A percentile compares a stretch with the other conserved stretches of the same genome.
Conservation (phyloP, 1,140 invertebrate genomes). For the Triops longicaudatus region DNA sequence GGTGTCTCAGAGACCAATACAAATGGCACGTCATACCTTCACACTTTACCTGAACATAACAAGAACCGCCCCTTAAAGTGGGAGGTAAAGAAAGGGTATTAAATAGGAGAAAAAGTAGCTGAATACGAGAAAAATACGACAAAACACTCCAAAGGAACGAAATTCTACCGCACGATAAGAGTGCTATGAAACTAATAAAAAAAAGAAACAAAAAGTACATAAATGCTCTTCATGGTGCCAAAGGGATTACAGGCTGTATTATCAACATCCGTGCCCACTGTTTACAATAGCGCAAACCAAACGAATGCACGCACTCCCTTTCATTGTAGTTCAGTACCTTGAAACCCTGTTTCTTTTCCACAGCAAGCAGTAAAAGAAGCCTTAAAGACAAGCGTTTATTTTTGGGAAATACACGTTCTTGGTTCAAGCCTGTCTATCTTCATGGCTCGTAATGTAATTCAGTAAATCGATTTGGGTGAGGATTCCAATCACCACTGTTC, state of each 20-base stretch:
- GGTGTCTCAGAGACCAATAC: neutral
- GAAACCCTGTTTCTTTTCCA: neutral
- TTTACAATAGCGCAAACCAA: neutral
- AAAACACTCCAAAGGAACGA: too few relatives aligned
- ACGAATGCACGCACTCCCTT: neutral
- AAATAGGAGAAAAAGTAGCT: too few relatives aligned
- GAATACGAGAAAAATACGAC: too few relatives aligned
- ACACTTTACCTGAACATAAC: neutral
- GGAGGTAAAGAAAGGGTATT: neutral
- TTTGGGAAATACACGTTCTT: neutral
- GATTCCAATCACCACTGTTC: slow-evolving; percentile 52
- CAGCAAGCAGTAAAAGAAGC: neutral
- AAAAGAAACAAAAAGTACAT: neutral
- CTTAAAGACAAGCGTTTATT: neutral
- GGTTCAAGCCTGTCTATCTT: slow-evolving; percentile 30
- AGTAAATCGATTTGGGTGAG: slow-evolving; percentile 56
- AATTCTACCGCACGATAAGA: neutral
- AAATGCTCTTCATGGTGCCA: neutral
- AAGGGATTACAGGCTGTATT: slow-evolving; percentile 2
- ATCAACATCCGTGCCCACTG: neutral
- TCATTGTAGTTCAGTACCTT: neutral
- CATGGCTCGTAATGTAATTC: slow-evolving; percentile 49
- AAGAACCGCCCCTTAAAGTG: neutral
- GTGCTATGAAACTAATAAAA: neutral
- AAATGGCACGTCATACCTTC: slow-evolving; percentile 8